Evolutionary conservation across 2,113 vertebrate species (phyloP).

Genomic region (Hippopotamus amphibius): DNA sequence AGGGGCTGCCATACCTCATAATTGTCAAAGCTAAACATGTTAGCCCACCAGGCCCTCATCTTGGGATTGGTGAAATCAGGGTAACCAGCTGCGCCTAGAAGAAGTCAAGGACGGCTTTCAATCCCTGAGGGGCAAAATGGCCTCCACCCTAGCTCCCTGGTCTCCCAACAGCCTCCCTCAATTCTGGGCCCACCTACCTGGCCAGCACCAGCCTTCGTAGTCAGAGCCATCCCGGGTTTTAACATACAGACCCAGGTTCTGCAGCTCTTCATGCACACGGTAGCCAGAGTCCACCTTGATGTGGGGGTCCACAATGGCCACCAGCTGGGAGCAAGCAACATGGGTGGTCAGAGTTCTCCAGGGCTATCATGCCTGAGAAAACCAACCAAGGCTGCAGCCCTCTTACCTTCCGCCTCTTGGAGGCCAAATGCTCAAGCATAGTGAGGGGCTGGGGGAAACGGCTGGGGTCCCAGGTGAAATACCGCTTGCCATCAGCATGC

Average conservation of each 20-base stretch:
- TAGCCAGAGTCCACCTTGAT: conserved; percentile 95
- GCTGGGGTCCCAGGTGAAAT: conserved; percentile 96
- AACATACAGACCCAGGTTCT: conserved; percentile 89
- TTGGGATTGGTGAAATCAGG: conserved; percentile 93
- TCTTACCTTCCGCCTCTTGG: conserved; percentile 92
- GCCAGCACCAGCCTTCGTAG: conserved; percentile 98
- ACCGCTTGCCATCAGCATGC: conserved; percentile 96
- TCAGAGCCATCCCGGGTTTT: conserved; percentile 95
- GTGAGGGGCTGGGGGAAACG: conserved; percentile 91
- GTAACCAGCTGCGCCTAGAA: conserved; percentile 91
- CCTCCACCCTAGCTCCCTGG: neutral
- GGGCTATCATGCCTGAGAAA: no score
- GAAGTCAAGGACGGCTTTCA: neutral
- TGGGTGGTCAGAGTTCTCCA: neutral
- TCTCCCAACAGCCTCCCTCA: accelerated
- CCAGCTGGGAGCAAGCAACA: conserved; percentile 88
- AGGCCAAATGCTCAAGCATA: conserved; percentile 90
- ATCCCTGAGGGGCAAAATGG: no score
- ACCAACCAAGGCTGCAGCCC: neutral
- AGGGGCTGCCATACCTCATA: conserved; percentile 88
- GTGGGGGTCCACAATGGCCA: conserved; percentile 96
- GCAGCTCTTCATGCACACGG: conserved; percentile 92
- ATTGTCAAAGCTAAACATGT: conserved; percentile 93
- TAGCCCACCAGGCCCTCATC: conserved; percentile 94
- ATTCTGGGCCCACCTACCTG: conserved; percentile 85